A percentile compares a stretch with the other conserved stretches of the same genome.
These are phyloP conservation scores for Hyles euphorbiae DNA, from an alignment of 1,140 invertebrate genomes.

Conservation along the genomic window DNA sequence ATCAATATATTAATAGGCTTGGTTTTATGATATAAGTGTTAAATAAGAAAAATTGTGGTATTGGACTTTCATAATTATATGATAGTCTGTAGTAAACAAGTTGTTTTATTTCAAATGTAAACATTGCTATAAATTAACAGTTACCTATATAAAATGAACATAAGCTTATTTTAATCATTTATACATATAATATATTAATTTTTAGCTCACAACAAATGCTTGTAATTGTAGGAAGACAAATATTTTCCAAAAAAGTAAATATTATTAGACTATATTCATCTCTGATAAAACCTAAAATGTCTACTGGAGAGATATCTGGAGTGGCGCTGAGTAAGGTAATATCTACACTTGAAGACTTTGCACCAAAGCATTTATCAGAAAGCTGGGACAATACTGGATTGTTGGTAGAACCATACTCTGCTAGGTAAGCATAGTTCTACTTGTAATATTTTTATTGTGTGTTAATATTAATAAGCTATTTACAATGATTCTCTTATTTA, in stretches of 20 bases:
- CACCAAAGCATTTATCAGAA: constrained; percentile 84
- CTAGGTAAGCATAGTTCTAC: constrained; percentile 45
- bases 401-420: constrained; percentile 85
- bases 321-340: constrained; percentile 78
- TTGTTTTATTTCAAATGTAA: too few relatives aligned
- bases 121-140: too few relatives aligned
- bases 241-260: constrained; percentile 23
- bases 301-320: constrained; percentile 54
- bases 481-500: constrained; percentile 20
- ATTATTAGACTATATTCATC: constrained; percentile 27
- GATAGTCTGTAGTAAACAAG: too few relatives aligned
- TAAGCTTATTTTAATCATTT: too few relatives aligned
- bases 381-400: constrained; percentile 98
- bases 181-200: not conserved
- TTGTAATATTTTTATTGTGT: too few relatives aligned
- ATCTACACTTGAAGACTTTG: constrained; percentile 80
- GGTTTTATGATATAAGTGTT: too few relatives aligned
- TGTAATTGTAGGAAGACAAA: constrained; percentile 35
- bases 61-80: too few relatives aligned
- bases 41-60: too few relatives aligned
- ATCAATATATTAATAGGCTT: too few relatives aligned
- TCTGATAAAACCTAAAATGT: constrained; percentile 34
- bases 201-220: constrained; percentile 38
- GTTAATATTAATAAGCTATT: too few relatives aligned
- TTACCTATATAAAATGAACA: too few relatives aligned